phyloP scores from a whole-genome alignment of 2,888 invertebrate genomes.

The Hemithea aestivaria region DNA sequence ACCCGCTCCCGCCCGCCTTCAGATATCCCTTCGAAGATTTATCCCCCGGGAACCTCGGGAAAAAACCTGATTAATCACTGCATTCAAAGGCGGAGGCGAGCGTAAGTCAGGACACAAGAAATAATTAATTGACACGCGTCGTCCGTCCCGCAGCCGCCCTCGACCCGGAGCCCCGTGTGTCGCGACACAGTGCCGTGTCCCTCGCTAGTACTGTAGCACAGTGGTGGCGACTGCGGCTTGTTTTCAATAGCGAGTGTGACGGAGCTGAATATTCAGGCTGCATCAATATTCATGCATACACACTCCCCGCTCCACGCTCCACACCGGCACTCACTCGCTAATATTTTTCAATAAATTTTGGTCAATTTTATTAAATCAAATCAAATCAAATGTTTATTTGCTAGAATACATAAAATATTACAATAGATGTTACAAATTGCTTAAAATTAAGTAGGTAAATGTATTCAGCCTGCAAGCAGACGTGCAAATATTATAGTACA shows the following conservation, averaged over 20 bases:
- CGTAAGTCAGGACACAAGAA: constrained; percentile 63
- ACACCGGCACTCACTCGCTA: constrained; percentile 16
- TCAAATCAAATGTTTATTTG: no score
- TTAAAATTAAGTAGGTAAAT: no score
- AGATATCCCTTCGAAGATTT: constrained; percentile 42
- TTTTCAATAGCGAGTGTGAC: constrained; percentile 62
- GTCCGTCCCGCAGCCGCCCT: constrained; percentile 18
- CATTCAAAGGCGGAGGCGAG: constrained; percentile 59
- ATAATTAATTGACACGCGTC: constrained; percentile 51
- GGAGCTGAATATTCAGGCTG: constrained; percentile 58
- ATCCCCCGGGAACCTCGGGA: constrained; percentile 42
- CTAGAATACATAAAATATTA: no score
- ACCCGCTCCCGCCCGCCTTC: constrained; percentile 24
- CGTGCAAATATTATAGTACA: no score
- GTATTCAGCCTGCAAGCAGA: no score
- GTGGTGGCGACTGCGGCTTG: constrained; percentile 48
- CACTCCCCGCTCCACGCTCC: constrained; percentile 25
- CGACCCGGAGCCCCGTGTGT: constrained; percentile 2
- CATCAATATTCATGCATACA: constrained; percentile 65
- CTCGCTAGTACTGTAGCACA: no score
- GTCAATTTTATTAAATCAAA: no score
- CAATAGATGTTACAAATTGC: no score
- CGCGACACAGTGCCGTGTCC: no score
- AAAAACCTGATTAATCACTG: constrained; percentile 68
- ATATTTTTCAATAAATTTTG: constrained; percentile 30